A percentile compares a stretch with the other conserved stretches of the same genome.
Evolutionary conservation across 1,140 invertebrate species (phyloP).

Genomic region (Linepithema humile): DNA sequence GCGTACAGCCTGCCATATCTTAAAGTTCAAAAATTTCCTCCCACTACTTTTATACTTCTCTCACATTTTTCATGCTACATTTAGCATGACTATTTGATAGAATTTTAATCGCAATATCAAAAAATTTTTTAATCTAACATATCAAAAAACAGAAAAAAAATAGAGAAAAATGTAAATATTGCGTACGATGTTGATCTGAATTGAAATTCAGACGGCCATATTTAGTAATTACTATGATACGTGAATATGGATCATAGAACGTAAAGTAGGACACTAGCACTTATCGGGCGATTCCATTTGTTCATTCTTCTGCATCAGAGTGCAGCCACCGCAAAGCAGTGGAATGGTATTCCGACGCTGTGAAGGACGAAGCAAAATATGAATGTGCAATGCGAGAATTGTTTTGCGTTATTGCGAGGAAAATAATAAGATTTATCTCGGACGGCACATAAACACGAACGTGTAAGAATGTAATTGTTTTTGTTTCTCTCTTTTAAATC

Average conservation of each 20-base stretch:
- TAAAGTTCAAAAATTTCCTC: no score
- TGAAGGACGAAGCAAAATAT: neutral
- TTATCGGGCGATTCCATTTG: neutral
- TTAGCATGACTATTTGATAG: no score
- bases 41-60: no score
- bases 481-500: neutral
- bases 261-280: neutral
- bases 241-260: neutral
- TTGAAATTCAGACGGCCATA: neutral
- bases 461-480: neutral
- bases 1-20: no score
- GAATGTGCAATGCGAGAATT: neutral
- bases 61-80: no score
- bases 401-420: neutral
- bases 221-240: neutral
- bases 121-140: no score
- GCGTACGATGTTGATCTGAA: neutral
- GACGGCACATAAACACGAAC: neutral
- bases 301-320: neutral
- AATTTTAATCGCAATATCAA: no score
- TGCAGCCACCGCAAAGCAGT: neutral
- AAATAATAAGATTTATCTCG: neutral
- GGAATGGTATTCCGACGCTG: neutral
- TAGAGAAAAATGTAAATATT: no score
- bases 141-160: no score